Evolutionary conservation across 1,140 invertebrate species (phyloP), one percentile per base, ranked within the genome.

Genomic region (Helicoverpa armigera): DNA sequence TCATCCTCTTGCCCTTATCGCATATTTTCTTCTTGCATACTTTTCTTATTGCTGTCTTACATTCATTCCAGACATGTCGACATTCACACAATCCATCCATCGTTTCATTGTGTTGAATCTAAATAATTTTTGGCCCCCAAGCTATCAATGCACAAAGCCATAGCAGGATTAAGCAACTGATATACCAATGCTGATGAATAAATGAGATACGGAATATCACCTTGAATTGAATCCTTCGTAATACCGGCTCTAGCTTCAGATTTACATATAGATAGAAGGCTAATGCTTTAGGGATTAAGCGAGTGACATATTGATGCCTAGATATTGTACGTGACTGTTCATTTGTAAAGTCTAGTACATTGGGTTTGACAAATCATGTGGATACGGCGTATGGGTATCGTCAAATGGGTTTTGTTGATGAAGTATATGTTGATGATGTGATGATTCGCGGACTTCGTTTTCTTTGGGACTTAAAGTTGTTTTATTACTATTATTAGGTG

Each of bases 341-440:
- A 50, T 67, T 43, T 50, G 43, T 50, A 43, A 43, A 18, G 14
- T 67, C 48, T 67, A 35, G 48, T 50, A 48, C 35, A 67, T 67
- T 50, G 43, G 58, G 10, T 13, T 67, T 67, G 63, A 67, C 43
- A 67, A 50, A 50, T 67, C 48, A 50, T 9, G 35, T 18, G 11
- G 18, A 60, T 13, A 60, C 35, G 5, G 35, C 35, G 35, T 43
- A 1, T 43, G 35, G 35, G 4, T 43, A 7, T 43, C 35, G 9
- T 1, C 35, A 63, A 13, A 13, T 13, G 12, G 3, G 53, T n/a
- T 54, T 54, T 9, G 2, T 23, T 23, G 23, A 23, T 23, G 23
- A 9, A 12, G 53, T 54, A 11, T 14, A 54, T 54, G 53, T 63
- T 35, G 11, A 43, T 7, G 35, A 43, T 43, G 4, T 43, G 5